Conservation (phyloP, 2,797 vertebrate species). For the Sebastes oblongus region DNA sequence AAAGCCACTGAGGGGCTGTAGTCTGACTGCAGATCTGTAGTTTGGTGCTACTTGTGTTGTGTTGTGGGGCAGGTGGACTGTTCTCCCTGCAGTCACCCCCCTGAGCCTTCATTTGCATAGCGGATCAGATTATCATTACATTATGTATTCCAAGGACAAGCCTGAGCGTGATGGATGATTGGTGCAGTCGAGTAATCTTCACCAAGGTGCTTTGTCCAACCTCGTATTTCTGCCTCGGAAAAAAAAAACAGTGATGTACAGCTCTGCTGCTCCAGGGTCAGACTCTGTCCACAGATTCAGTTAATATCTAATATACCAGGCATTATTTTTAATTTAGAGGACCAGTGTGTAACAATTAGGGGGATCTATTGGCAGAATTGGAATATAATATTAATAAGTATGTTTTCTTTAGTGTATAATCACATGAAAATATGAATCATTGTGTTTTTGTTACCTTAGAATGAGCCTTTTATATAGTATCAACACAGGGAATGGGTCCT, state of each 20-base stretch:
- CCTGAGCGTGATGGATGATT: constrained; percentile 62
- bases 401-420: too few species aligned
- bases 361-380: too few species aligned
- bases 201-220: constrained; percentile 59
- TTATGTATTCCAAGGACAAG: constrained; percentile 71
- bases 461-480: too few species aligned
- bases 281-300: neutral
- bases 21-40: constrained; percentile 27
- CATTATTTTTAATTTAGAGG: neutral
- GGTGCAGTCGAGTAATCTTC: constrained; percentile 63
- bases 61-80: constrained; percentile 33
- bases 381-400: too few species aligned
- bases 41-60: constrained; percentile 1
- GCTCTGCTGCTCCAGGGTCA: constrained; percentile 40
- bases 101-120: constrained; percentile 56
- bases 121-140: constrained; percentile 70
- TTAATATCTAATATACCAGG: neutral
- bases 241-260: constrained; percentile 20
- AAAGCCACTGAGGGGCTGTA: neutral
- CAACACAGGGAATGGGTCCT: too few species aligned
- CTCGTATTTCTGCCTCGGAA: constrained; percentile 36
- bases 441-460: too few species aligned
- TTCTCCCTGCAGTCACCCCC: constrained; percentile 41
- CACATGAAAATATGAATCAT: too few species aligned
- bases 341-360: too few species aligned